Evolutionary conservation across 2,113 vertebrate genomes (phyloP).

Genomic region (Eudyptes chrysolophus): DNA sequence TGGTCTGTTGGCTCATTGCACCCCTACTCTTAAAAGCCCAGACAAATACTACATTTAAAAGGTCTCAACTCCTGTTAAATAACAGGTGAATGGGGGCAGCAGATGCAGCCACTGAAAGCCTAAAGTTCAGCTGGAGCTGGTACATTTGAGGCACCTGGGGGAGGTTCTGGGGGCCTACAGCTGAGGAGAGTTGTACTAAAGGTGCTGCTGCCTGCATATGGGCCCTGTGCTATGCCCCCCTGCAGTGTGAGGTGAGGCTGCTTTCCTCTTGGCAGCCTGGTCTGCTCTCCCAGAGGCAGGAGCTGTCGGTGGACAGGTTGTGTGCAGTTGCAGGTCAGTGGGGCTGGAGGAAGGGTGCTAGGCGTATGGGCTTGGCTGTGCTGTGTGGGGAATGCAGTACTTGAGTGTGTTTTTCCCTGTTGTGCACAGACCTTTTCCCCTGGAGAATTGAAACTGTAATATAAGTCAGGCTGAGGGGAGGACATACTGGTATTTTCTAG

Average conservation of each 20-base stretch:
- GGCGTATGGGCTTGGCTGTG: not conserved
- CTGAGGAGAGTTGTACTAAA: not conserved
- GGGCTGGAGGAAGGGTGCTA: not conserved
- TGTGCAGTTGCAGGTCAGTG: not conserved
- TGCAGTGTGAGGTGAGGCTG: fast-evolving
- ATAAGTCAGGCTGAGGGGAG: not conserved
- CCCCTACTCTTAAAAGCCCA: not conserved
- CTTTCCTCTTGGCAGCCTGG: fast-evolving
- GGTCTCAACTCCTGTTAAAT: not conserved
- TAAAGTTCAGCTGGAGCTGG: not conserved
- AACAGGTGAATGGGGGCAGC: not conserved
- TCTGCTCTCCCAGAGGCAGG: not conserved
- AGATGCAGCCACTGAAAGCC: not conserved
- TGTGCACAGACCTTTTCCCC: fast-evolving
- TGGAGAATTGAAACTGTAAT: not conserved
- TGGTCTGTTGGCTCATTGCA: not conserved
- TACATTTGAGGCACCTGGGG: not conserved
- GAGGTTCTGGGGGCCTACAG: not conserved
- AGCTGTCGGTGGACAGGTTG: not conserved
- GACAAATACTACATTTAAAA: not conserved
- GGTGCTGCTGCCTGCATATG: not conserved
- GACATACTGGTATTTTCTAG: not conserved
- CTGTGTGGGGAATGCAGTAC: fast-evolving
- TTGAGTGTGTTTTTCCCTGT: not conserved
- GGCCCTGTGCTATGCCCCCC: fast-evolving